These are phyloP conservation scores for Phasianus colchicus DNA, from an alignment of 2,113 vertebrate genomes.

Conservation along the genomic window DNA sequence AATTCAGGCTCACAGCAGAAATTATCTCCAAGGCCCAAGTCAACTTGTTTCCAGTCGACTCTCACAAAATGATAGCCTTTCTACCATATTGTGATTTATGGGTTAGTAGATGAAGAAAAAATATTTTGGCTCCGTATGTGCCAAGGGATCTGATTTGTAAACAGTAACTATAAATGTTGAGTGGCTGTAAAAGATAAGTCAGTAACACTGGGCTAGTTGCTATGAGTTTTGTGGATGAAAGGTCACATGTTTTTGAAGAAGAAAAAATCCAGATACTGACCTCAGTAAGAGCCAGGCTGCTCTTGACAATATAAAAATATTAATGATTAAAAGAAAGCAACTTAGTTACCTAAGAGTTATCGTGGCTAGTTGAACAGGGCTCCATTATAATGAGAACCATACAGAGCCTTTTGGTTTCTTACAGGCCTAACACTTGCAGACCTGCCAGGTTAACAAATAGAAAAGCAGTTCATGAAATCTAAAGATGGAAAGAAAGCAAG, in stretches of 20 bases:
- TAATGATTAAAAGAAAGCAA: neutral
- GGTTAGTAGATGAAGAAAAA: neutral
- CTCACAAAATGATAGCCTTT: neutral
- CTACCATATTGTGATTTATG: neutral
- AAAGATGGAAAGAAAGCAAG: constrained; percentile 23
- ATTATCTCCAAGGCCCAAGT: neutral
- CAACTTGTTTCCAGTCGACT: neutral
- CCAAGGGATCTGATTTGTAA: neutral
- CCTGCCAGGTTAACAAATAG: constrained; percentile 46
- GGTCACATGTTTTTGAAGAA: neutral
- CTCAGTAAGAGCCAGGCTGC: neutral
- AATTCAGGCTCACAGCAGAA: neutral
- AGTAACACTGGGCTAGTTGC: neutral
- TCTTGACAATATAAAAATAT: neutral
- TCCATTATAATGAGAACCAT: constrained; percentile 5
- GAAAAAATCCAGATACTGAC: neutral
- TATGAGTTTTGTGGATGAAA: neutral
- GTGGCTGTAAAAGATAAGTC: neutral
- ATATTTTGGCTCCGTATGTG: neutral
- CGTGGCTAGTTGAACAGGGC: neutral
- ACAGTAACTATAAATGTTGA: neutral
- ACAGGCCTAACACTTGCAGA: neutral
- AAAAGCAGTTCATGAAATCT: constrained; percentile 35
- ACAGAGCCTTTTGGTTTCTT: constrained; percentile 16
- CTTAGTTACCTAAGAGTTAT: neutral